phyloP scores from a whole-genome alignment of 2,113 vertebrate genomes.

The Dolichotis patagonum region DNA sequence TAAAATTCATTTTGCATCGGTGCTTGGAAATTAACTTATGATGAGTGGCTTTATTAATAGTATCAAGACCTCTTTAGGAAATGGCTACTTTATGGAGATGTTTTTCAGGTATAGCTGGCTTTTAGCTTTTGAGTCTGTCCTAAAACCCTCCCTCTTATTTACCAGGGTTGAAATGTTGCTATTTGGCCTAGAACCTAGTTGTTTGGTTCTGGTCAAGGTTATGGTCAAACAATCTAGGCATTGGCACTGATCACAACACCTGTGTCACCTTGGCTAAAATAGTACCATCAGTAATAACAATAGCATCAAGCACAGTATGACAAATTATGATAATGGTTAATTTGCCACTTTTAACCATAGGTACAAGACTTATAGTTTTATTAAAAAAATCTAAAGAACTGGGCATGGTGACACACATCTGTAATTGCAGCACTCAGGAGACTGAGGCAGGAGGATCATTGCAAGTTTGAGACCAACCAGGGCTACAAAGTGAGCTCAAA shows the following conservation, averaged over 20 bases:
- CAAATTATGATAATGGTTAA: neutral
- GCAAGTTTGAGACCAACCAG: too few relatives aligned
- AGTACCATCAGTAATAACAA: neutral
- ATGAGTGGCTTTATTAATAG: neutral
- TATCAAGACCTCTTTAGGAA: neutral
- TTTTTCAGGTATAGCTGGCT: neutral
- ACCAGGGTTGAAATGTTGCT: neutral
- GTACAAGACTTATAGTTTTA: neutral
- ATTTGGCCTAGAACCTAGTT: neutral
- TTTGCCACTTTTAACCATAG: neutral
- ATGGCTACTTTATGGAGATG: neutral
- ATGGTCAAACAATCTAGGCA: neutral
- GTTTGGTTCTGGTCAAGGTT: neutral
- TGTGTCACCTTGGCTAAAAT: neutral
- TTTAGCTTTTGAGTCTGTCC: neutral
- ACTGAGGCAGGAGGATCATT: too few relatives aligned
- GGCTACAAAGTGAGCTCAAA: too few relatives aligned
- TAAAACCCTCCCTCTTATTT: neutral
- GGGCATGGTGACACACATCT: too few relatives aligned
- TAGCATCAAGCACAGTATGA: neutral
- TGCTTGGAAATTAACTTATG: neutral
- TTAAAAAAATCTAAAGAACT: neutral
- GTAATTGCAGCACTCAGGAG: too few relatives aligned
- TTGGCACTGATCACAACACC: neutral
- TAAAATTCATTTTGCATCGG: neutral